Conservation (phyloP, 2,888 invertebrate genomes). For the Drosophila setosimentum region DNA sequence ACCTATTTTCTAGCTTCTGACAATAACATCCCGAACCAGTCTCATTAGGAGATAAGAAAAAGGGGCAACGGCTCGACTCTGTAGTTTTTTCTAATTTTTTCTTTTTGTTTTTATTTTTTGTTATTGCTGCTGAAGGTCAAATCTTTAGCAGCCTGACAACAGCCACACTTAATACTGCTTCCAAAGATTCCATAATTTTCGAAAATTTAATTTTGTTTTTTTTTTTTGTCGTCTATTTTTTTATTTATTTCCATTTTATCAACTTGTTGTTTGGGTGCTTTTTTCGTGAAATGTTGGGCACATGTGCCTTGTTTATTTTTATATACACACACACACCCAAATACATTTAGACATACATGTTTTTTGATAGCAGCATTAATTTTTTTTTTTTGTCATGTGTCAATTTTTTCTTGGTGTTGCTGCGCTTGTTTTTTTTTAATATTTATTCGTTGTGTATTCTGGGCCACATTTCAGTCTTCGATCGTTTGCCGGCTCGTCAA, state of each 20-base stretch:
- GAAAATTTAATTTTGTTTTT: conserved; percentile 23
- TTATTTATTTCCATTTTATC: conserved; percentile 49
- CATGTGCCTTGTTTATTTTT: conserved; percentile 73
- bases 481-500: conserved; percentile 69
- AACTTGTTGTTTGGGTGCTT: conserved; percentile 51
- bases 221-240: conserved; percentile 9
- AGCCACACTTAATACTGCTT: conserved; percentile 9
- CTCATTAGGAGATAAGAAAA: conserved; percentile 37
- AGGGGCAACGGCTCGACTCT: conserved; percentile 36
- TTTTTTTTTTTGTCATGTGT: conserved; percentile 57
- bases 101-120: not conserved
- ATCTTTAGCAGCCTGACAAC: conserved; percentile 41
- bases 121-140: conserved; percentile 41
- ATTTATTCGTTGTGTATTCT: conserved; percentile 52
- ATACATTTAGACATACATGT: conserved; percentile 3
- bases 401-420: conserved; percentile 12
- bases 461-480: conserved; percentile 59
- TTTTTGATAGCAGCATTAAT: conserved; percentile 63
- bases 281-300: conserved; percentile 15
- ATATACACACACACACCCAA: conserved; percentile 35
- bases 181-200: conserved; percentile 45
- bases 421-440: conserved; percentile 12
- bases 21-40: conserved; percentile 47
- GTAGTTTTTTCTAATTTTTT: not conserved
- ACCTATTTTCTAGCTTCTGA: conserved; percentile 16